These are phyloP conservation scores for Diplosoma virens DNA, from an alignment of 23 tunicate species.

Conservation along the genomic window DNA sequence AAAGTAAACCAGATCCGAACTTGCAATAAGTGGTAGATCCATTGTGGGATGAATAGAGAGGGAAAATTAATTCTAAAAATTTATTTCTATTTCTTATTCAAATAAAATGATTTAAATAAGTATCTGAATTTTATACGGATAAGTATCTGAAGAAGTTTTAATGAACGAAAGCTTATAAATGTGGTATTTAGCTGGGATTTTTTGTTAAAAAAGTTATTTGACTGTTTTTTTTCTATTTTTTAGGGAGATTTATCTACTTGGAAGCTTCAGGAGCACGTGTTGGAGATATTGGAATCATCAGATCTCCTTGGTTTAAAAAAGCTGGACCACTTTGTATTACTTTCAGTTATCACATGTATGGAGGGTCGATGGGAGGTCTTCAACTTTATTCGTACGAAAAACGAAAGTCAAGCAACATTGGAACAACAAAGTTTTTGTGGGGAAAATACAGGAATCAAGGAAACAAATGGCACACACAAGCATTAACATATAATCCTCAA, in stretches of 20 bases:
- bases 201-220: too few species aligned
- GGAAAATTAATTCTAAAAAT: too few species aligned
- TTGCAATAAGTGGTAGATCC: too few species aligned
- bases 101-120: too few species aligned
- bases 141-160: too few species aligned
- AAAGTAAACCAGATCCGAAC: too few species aligned
- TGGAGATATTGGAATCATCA: constrained; percentile 82
- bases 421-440: constrained; percentile 70
- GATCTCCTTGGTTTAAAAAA: constrained; percentile 68
- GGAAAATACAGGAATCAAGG: constrained; percentile 75
- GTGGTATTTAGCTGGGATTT: too few species aligned
- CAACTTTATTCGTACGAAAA: constrained; percentile 76
- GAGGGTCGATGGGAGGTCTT: constrained; percentile 76
- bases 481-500: constrained; percentile 36
- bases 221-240: too few species aligned
- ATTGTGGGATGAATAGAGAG: too few species aligned
- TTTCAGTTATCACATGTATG: constrained; percentile 83
- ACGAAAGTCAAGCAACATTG: constrained; percentile 31
- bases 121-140: too few species aligned
- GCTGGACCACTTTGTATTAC: constrained; percentile 19
- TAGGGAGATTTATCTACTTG: constrained; percentile 74
- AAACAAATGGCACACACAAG: constrained; percentile 43
- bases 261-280: constrained; percentile 70
- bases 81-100: too few species aligned
- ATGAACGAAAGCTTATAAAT: too few species aligned